Base-by-base conservation (phyloP, 2,113 vertebrate species). In the Prunella himalayana region DNA sequence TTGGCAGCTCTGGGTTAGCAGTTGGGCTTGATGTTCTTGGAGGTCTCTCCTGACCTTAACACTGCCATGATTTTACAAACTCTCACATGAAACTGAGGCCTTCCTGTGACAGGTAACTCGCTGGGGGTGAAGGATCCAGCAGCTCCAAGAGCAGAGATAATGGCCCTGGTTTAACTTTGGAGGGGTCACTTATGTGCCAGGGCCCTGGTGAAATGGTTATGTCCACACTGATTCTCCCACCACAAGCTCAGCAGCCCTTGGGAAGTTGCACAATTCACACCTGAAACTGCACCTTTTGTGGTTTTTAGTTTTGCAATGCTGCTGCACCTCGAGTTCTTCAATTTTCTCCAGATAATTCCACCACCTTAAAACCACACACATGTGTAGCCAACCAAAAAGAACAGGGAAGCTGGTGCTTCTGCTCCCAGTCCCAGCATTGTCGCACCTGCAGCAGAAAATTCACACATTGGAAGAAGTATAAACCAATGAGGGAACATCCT, bases 31-130 rank as follows among this genome's bases (percentile, higher is more conserved):
- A 49, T 69, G 41, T 15, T 35, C 41, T 61, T 20, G 12, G 14
- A 37, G 20, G 7, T 22, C 5, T 49, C 42, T 42, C 49, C 31
- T 49, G 42, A 23, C 18, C 12, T 63, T 28, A 42, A 44, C 1
- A 9, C 10, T 17, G 33, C 15, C 9, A 23, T 4, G 35, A 42
- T 50, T 63, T 61, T 50, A 63, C 5, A 50, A 73, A 80, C 11
- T 28, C 41, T 42, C 25, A 3, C 1, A 0, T 1, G 8, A 47
- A 73, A 45, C 25, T 0, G 0, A 19, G 10, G 3, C 7, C 2
- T 17, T 25, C 25, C 41, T 37, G 5, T 7, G 42, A 7, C 24
- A 44, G 70, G 16, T 7, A 13, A 18, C 4, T 21, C 0, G 0
- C 42, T 27, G 57, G 0, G 0, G 41, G 49, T 5, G 9, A 17